Evolutionary conservation across 1,140 invertebrate species (phyloP).

Genomic region (Rhynchophorus ferrugineus): DNA sequence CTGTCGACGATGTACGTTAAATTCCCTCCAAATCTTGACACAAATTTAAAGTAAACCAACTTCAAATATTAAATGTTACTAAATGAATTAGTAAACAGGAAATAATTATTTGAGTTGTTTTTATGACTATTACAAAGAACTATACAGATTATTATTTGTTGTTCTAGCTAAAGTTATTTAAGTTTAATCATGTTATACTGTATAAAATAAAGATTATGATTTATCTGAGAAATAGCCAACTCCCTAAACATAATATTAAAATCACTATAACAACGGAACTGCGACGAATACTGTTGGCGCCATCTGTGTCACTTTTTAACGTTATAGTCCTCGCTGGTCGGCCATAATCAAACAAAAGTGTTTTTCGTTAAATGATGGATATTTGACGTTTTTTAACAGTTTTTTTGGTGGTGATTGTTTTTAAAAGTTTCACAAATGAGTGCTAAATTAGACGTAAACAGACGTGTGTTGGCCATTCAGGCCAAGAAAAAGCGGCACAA

Average conservation of each 20-base stretch:
- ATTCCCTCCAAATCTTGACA: conserved; percentile 29
- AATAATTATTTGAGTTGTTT: too few species aligned
- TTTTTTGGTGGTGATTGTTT: conserved; percentile 28
- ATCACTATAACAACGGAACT: background rate
- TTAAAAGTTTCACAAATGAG: conserved; percentile 53
- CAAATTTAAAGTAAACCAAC: too few species aligned
- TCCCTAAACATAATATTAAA: too few species aligned
- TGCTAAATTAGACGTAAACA: conserved; percentile 78
- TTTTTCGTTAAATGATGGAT: conserved; percentile 47
- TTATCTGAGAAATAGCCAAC: too few species aligned
- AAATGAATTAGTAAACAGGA: too few species aligned
- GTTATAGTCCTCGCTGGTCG: conserved; percentile 21
- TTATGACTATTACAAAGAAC: too few species aligned
- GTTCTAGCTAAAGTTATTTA: too few species aligned
- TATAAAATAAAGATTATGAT: too few species aligned
- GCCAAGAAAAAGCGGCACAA: conserved; percentile 84
- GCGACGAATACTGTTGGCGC: conserved; percentile 15
- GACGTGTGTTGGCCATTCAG: conserved; percentile 77
- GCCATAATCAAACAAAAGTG: conserved; percentile 38
- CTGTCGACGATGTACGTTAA: conserved; percentile 14
- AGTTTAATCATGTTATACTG: too few species aligned
- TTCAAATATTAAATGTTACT: too few species aligned
- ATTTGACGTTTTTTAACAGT: conserved; percentile 43
- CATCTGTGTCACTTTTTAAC: conserved; percentile 11
- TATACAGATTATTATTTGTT: too few species aligned